Evolutionary conservation across 2,888 invertebrate genomes (phyloP), one percentile per base, ranked within the genome.

Genomic region (Hirtodrosophila confusa): DNA sequence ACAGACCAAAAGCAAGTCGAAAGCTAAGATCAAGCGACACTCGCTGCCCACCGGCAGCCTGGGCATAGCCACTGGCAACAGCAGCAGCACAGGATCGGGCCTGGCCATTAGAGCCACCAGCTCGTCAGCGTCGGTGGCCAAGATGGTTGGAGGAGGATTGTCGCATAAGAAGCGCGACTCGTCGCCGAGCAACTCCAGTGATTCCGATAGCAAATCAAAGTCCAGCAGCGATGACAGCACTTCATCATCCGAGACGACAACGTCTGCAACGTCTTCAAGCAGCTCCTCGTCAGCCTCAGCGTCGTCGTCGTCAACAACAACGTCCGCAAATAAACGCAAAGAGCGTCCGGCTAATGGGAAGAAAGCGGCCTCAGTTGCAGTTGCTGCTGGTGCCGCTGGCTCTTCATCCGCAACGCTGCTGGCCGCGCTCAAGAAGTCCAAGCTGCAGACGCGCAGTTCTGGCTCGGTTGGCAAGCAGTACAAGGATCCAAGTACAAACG

Each of bases 401-500:
- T 36, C 63, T 7, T 49, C 68, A 29, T 49, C 78, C 48, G 53
- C 58, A 31, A 60, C 80, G 6, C 61, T 85, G n/a, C 41, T 82
- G 54, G 63, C 72, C 50, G 56, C 75, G 39, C 57, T 85, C 35
- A 88, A 86, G 64, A 89, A 79, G 44, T 43, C 82, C 10, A 89
- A 80, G 73, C 76, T 48, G 55, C 55, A 73, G 47, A 55, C 80
- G 64, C 89, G 89, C 47, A 66, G 82, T 49, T 43, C 67, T 11
- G 51, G 33, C 17, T 51, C 55, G 23, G 27, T 24, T 36, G 72
- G 65, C 50, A 91, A 90, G 68, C 87, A 90, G 79, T 89, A 90
- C 69, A 79, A 86, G 69, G 91, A 91, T 88, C 88, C 91, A 91
- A 91, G 91, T 91, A 91, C 80, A 67, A 68, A 39, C 53, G 37